A percentile compares a stretch with the other conserved stretches of the same genome.
phyloP scores from a whole-genome alignment of 2,888 invertebrate species.

The Drosophila formosana region DNA sequence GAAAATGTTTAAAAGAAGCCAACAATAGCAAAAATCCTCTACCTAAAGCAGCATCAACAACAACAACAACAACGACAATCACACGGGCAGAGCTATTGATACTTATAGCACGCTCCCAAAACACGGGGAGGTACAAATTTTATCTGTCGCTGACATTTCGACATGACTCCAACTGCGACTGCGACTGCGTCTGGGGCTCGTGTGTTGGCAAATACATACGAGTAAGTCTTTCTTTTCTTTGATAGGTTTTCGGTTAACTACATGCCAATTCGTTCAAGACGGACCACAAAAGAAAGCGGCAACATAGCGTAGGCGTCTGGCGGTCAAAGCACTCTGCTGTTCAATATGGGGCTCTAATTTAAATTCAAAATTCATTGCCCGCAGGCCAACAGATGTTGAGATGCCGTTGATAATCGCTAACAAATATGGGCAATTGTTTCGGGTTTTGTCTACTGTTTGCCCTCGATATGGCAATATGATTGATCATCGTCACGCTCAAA shows the following conservation, averaged over 20 bases:
- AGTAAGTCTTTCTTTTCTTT: constrained; percentile 12
- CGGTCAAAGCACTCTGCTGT: constrained; percentile 72
- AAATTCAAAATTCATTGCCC: constrained; percentile 34
- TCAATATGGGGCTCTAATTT: constrained; percentile 33
- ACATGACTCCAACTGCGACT: constrained; percentile 62
- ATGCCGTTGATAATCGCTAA: constrained; percentile 46
- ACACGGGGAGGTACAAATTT: constrained; percentile 68
- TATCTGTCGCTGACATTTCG: constrained; percentile 73
- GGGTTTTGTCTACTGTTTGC: constrained; percentile 47
- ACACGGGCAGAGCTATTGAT: constrained; percentile 40
- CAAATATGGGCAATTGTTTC: constrained; percentile 46
- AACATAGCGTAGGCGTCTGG: constrained; percentile 63
- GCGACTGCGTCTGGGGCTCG: constrained; percentile 34
- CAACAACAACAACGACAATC: constrained; percentile 40
- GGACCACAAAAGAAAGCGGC: constrained; percentile 69
- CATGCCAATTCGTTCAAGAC: constrained; percentile 51
- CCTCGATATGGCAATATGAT: constrained; percentile 70
- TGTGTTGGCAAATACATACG: constrained; percentile 53
- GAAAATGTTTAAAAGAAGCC: constrained; percentile 58
- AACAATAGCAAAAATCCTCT: constrained; percentile 49
- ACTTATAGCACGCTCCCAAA: constrained; percentile 68
- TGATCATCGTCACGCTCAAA: constrained; percentile 57
- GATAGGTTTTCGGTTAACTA: constrained; percentile 42
- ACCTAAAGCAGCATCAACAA: constrained; percentile 26
- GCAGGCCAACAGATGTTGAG: constrained; percentile 36